Base-by-base conservation (phyloP, 2,888 invertebrate genomes). In the Coleophora deauratella region DNA sequence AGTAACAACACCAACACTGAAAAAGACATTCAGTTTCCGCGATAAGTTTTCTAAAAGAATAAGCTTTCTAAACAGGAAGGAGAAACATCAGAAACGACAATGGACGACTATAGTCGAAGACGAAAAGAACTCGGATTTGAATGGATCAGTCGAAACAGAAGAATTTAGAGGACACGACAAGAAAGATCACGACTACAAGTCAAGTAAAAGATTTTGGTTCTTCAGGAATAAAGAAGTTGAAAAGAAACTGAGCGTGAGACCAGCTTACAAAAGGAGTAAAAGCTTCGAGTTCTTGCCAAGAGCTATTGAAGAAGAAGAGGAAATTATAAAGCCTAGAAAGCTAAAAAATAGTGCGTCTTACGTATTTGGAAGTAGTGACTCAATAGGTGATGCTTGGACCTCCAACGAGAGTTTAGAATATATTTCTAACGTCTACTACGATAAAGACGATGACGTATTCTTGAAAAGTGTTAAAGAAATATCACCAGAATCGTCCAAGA, bases 251-350 rank as follows among this genome's bases (percentile, higher is more conserved):
- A 58, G 56, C 9, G 59, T 33, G 9, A 36, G 59, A 12, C 74
- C 79, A 1, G 57, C 68, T 11, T 84, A 82, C 44, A 68, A 63
- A 47, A 60, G 85, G 30, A 86, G 85, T 47, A 85, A 85, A 43
- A 86, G 85, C 52, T 86, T 84, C 37, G 85, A 85, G 49, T 85
- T 82, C 41, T 56, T 85, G 1, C 85, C 85, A 0, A 65, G 66
- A 62, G 76, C 81, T 0, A 52, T 69, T 33, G 66, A 69, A 37
- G 77, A 79, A 41, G 67, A 72, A 3, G 62, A 62, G 28, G 55
- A 57, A 8, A 37, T 54, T 3, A 38, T 46, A 10, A 47, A 42
- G 3, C 51, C 47, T 13, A 48, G 54, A 9, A 27, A 63, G 6
- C 46, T 60, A 1, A 62, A 60, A 28, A 75, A 70, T 15, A 69